phyloP scores from a whole-genome alignment of 1,140 invertebrate species.

The Camponotus floridanus region DNA sequence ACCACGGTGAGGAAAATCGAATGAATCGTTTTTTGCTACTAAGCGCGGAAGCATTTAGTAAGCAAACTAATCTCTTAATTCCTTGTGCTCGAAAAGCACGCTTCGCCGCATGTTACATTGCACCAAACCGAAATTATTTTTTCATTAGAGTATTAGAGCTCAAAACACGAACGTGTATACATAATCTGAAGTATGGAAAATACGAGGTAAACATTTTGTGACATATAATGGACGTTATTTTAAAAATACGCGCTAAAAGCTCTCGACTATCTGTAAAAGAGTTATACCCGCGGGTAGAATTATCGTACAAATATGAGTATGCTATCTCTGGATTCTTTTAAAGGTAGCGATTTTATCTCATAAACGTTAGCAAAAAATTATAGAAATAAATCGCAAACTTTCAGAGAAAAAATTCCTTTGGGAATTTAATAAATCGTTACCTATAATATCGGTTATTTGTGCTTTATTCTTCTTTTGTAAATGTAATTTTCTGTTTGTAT shows the following conservation, averaged over 20 bases:
- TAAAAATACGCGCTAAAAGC: constrained; percentile 27
- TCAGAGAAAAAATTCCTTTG: constrained; percentile 11
- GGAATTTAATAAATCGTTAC: constrained; percentile 20
- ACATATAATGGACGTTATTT: constrained; percentile 20
- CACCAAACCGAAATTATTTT: constrained; percentile 44
- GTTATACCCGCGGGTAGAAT: not conserved
- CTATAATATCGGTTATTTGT: constrained; percentile 12
- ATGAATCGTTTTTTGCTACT: constrained; percentile 40
- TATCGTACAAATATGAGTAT: not conserved
- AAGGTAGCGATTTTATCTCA: not conserved
- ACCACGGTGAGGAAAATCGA: not conserved
- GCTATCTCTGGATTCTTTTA: not conserved
- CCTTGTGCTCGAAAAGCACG: constrained; percentile 1
- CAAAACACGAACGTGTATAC: not conserved
- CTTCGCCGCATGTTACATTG: not conserved
- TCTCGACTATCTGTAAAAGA: constrained; percentile 6
- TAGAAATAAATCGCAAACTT: constrained; percentile 20
- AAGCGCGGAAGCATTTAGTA: constrained; percentile 37
- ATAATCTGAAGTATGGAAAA: constrained; percentile 8
- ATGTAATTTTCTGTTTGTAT: not conserved
- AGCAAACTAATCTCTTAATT: constrained; percentile 59
- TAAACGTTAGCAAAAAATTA: constrained; percentile 16
- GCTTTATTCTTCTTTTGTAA: not conserved
- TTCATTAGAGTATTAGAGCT: constrained; percentile 6
- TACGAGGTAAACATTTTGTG: constrained; percentile 1